phyloP scores from a whole-genome alignment of 2,797 vertebrate genomes.

The Chiloscyllium punctatum region DNA sequence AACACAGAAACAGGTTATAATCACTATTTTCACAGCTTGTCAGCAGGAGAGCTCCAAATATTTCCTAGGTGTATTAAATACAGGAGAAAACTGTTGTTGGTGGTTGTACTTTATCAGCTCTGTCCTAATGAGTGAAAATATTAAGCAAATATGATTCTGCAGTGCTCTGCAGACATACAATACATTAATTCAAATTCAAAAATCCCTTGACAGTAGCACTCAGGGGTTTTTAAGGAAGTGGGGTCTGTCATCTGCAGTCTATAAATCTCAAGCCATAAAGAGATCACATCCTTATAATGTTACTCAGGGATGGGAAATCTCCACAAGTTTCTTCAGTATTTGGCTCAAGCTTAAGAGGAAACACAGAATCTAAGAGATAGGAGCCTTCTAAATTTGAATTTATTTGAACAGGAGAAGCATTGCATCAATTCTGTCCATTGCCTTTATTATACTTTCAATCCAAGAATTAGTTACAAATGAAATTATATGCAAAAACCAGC shows the following conservation, averaged over 20 bases:
- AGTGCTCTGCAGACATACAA: neutral
- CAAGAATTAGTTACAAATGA: neutral
- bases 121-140: neutral
- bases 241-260: neutral
- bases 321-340: neutral
- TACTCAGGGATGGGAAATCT: neutral
- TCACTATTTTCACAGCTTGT: constrained; percentile 62
- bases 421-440: neutral
- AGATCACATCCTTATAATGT: neutral
- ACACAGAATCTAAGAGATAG: neutral
- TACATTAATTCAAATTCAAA: neutral
- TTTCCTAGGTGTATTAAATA: constrained; percentile 33
- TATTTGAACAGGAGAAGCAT: neutral
- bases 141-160: neutral
- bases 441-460: neutral
- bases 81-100: no score
- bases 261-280: constrained; percentile 2
- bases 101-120: neutral
- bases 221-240: neutral
- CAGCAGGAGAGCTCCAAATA: constrained; percentile 43
- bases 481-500: neutral
- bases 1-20: constrained; percentile 56
- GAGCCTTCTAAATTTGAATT: neutral
- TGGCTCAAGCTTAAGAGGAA: neutral
- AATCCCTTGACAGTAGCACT: neutral